Percentiles rank a stretch among this genome's conserved stretches.
Conservation (phyloP, 2,888 invertebrate species). For the Miltochrista miniata region DNA sequence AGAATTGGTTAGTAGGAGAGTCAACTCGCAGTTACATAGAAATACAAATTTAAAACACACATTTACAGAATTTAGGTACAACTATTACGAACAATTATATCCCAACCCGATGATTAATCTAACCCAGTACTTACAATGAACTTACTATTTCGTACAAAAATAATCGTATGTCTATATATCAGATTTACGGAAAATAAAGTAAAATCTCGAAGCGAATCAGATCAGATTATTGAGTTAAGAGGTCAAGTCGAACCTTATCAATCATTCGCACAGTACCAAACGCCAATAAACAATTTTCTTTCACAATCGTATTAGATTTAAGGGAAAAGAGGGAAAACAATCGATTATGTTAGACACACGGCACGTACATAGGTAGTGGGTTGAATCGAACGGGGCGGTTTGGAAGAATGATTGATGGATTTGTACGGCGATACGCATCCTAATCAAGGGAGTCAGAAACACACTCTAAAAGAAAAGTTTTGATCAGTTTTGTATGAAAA, state of each 20-base stretch:
- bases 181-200: too few species aligned
- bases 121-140: too few species aligned
- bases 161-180: too few species aligned
- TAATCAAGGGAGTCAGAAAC: conserved; percentile 5
- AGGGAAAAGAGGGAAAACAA: conserved; percentile 42
- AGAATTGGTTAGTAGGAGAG: too few species aligned
- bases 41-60: too few species aligned
- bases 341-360: conserved; percentile 33
- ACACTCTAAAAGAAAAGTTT: background rate
- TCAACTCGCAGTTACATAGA: too few species aligned
- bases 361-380: conserved; percentile 32
- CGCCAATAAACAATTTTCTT: conserved; percentile 28
- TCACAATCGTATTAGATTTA: conserved; percentile 17
- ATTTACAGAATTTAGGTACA: too few species aligned
- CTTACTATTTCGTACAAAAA: too few species aligned
- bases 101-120: too few species aligned
- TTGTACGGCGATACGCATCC: conserved; percentile 22
- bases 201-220: too few species aligned
- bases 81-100: too few species aligned
- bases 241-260: conserved; percentile 2
- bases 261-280: conserved; percentile 16
- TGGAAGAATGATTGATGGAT: conserved; percentile 49
- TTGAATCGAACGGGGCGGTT: conserved; percentile 26
- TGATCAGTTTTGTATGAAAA: background rate
- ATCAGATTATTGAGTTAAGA: background rate